Percentiles rank a stretch among this genome's conserved stretches.
Conservation (phyloP, 2,113 vertebrate species). For the Antechinus stuartii region DNA sequence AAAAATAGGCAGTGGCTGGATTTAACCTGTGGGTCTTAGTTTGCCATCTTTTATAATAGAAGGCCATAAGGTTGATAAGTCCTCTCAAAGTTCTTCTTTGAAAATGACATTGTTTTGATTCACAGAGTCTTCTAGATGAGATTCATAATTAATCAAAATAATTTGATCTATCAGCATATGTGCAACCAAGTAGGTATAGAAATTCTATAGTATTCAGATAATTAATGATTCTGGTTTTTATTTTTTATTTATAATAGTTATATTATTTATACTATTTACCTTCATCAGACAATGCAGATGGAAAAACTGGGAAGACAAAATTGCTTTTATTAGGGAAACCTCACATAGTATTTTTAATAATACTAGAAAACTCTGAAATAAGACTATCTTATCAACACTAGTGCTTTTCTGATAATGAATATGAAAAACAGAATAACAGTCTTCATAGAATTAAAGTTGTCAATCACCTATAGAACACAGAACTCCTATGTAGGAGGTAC, state of each 20-base stretch:
- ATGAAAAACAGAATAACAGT: neutral
- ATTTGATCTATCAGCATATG: neutral
- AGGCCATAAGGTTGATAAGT: neutral
- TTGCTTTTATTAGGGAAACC: neutral
- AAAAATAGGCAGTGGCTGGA: neutral
- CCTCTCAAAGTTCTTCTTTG: neutral
- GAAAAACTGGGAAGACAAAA: neutral
- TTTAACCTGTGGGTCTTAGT: neutral
- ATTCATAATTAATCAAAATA: neutral
- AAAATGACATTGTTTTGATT: neutral
- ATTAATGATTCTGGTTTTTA: neutral
- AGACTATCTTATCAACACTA: neutral
- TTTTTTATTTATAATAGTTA: neutral
- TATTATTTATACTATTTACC: neutral
- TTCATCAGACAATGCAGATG: neutral
- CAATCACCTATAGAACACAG: neutral
- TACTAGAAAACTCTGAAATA: neutral
- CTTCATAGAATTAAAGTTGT: neutral
- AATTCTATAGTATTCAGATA: neutral
- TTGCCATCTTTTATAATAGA: neutral
- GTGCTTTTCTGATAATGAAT: neutral
- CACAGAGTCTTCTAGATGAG: neutral
- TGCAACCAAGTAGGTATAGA: neutral
- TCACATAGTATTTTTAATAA: neutral
- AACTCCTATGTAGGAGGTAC: neutral